These are phyloP conservation scores for Acrobasis consociella DNA, from an alignment of 2,888 invertebrate genomes.

Conservation along the genomic window DNA sequence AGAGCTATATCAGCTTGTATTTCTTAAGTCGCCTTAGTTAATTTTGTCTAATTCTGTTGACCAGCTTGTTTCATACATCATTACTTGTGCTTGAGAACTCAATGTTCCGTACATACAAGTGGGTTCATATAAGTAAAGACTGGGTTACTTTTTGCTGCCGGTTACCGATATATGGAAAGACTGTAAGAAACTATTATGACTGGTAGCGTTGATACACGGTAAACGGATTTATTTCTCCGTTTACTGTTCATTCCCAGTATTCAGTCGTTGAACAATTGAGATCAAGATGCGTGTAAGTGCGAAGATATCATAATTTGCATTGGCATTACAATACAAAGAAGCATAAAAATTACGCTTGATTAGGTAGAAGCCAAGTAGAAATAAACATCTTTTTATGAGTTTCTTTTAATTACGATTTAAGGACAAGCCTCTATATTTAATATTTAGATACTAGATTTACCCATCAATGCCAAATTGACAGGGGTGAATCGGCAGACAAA, in stretches of 20 bases:
- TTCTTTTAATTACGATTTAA: no score
- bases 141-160: slow-evolving; percentile 5
- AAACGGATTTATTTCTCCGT: slow-evolving; percentile 11
- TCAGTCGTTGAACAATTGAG: slow-evolving; percentile 1
- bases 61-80: neutral
- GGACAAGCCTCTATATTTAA: no score
- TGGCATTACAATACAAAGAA: no score
- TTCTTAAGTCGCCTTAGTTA: no score
- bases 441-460: no score
- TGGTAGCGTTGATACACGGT: slow-evolving; percentile 3
- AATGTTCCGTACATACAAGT: neutral
- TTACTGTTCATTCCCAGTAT: slow-evolving; percentile 21
- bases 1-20: no score
- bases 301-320: neutral
- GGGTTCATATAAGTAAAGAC: neutral
- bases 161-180: slow-evolving; percentile 13
- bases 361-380: no score
- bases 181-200: neutral
- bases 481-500: no score
- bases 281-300: neutral
- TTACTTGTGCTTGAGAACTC: neutral
- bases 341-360: no score
- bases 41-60: no score
- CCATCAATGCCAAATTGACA: no score
- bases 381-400: no score